Evolutionary conservation across 2,888 invertebrate species (phyloP), one percentile per base, ranked within the genome.

Genomic region (Polyommatus icarus): DNA sequence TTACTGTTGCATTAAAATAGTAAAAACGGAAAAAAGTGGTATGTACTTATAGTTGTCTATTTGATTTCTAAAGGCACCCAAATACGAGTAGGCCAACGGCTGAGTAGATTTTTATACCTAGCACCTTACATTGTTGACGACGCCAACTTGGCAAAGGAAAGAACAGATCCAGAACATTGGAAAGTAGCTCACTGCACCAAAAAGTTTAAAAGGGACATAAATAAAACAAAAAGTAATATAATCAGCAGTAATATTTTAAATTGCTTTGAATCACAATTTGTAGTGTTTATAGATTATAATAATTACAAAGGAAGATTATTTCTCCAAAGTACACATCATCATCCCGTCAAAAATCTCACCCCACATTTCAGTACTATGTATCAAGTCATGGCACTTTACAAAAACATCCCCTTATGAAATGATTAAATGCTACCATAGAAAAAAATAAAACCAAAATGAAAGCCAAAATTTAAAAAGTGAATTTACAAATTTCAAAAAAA

Each of bases 161-260:
- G 1, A 36, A 36, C 8, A 36, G 8, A 36, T 36, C 24, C 24
- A 24, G 24, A 24, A 24, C 24, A 24, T 24, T 40, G 36, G 1
- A 40, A 40, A 40, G 36, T 40, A 8, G 36, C 36, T 7, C 7
- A 40, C 7, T 40, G 8, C 1, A 40, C 36, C 7, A 40, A 40
- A 40, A 12, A 50, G 15, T 67, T 57, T 3, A 29, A 4, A 71
- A 29, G 67, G 77, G 50, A 12, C 77, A 84, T 29, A 77, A 86
- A 90, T 90, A 90, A 92, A 91, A 90, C 87, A 81, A 83, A 80
- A 80, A 32, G n/a, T 76, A 77, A 82, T 89, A 87, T 93, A 93
- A 91, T 94, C 93, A 94, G 93, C 93, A 91, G 92, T 93, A 93
- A 92, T 94, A 94, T 93, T 93, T 92, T 92, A 91, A 93, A 93